phyloP scores from a whole-genome alignment of 2,113 vertebrate species.

The Mus pahari region DNA sequence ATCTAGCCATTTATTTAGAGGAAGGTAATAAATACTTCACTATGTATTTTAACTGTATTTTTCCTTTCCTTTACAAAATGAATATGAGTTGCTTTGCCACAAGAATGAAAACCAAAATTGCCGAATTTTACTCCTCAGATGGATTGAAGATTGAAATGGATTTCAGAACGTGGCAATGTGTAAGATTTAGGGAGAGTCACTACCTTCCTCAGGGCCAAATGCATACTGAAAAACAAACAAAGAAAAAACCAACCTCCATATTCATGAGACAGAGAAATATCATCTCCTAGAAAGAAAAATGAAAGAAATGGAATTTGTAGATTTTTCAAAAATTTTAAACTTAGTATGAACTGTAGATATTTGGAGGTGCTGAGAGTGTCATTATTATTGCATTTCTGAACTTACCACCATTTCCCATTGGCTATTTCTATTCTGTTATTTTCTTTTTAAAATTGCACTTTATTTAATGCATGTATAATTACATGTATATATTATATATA shows the following conservation, averaged over 20 bases:
- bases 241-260: background rate
- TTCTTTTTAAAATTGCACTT: background rate
- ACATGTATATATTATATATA: background rate
- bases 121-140: background rate
- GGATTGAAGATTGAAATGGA: background rate
- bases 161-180: background rate
- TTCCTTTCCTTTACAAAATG: background rate
- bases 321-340: background rate
- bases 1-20: background rate
- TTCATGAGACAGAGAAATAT: background rate
- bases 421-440: background rate
- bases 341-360: constrained; percentile 1
- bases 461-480: background rate
- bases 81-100: background rate
- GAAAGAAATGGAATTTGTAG: background rate
- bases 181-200: background rate
- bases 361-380: background rate
- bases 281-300: background rate
- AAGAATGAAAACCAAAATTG: background rate
- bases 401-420: background rate
- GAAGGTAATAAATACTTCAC: background rate
- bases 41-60: background rate
- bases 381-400: background rate
- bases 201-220: background rate
- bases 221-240: background rate